These are phyloP conservation scores for Nymphalis c-album DNA, from an alignment of 2,888 invertebrate genomes.

Conservation along the genomic window DNA sequence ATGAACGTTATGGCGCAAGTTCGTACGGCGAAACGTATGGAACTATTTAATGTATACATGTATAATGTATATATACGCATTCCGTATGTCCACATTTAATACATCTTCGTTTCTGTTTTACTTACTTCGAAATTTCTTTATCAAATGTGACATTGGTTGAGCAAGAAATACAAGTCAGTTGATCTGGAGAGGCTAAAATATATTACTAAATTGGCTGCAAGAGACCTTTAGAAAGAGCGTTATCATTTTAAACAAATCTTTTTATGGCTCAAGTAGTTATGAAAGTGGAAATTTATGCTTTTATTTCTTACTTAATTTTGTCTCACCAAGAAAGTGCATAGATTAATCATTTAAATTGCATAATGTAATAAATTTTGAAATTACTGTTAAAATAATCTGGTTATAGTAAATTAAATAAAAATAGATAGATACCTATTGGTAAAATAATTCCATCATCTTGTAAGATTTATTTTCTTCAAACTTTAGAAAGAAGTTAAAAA, in stretches of 20 bases:
- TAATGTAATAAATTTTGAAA: too few relatives aligned
- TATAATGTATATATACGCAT: slow-evolving; percentile 13
- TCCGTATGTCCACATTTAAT: neutral
- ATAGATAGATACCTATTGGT: too few relatives aligned
- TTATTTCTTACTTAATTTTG: neutral
- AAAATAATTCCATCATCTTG: too few relatives aligned
- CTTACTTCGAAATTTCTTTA: neutral
- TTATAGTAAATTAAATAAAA: too few relatives aligned
- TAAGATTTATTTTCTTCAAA: too few relatives aligned
- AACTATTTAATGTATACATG: slow-evolving; percentile 15
- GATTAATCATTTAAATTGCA: too few relatives aligned
- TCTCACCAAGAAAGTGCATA: too few relatives aligned
- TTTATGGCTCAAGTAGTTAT: neutral
- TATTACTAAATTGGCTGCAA: neutral
- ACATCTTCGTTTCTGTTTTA: neutral
- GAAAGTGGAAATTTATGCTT: neutral
- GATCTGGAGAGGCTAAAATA: neutral
- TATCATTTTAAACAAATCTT: neutral
- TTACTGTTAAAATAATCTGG: too few relatives aligned
- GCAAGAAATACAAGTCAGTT: neutral
- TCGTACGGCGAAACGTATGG: slow-evolving; percentile 12
- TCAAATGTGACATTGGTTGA: neutral
- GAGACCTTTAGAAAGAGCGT: neutral
- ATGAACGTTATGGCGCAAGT: slow-evolving; percentile 38
- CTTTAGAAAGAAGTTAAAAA: too few relatives aligned